Conservation (phyloP, 2,888 invertebrate genomes). For the Keiferia lycopersicella region DNA sequence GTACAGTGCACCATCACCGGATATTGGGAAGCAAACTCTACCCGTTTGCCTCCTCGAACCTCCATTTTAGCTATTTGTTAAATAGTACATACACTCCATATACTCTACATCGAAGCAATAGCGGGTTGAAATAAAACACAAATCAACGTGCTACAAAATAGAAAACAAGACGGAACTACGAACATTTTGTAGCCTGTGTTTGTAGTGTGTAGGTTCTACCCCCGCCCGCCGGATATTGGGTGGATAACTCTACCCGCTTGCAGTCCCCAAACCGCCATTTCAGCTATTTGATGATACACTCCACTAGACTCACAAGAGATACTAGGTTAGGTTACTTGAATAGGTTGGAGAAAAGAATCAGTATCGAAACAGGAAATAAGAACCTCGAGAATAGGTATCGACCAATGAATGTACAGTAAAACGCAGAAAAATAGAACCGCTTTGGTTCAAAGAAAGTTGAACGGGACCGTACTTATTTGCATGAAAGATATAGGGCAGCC, state of each 20-base stretch:
- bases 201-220: no score
- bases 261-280: not conserved
- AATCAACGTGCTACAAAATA: not conserved
- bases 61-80: constrained; percentile 4
- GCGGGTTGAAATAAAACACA: no score
- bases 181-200: not conserved
- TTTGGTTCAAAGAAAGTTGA: no score
- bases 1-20: not conserved
- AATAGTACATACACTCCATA: not conserved
- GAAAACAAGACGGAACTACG: not conserved
- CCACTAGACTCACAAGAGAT: not conserved
- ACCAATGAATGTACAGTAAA: no score
- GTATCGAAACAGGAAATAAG: no score
- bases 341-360: no score
- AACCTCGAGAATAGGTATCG: no score
- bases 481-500: no score
- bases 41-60: not conserved
- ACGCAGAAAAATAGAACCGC: no score
- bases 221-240: constrained; percentile 13
- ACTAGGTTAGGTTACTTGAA: no score
- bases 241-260: not conserved
- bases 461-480: no score
- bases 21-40: constrained; percentile 10
- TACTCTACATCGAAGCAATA: no score
- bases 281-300: not conserved